Evolutionary conservation across 1,140 invertebrate genomes (phyloP).

Genomic region (Drosophila seguyi): DNA sequence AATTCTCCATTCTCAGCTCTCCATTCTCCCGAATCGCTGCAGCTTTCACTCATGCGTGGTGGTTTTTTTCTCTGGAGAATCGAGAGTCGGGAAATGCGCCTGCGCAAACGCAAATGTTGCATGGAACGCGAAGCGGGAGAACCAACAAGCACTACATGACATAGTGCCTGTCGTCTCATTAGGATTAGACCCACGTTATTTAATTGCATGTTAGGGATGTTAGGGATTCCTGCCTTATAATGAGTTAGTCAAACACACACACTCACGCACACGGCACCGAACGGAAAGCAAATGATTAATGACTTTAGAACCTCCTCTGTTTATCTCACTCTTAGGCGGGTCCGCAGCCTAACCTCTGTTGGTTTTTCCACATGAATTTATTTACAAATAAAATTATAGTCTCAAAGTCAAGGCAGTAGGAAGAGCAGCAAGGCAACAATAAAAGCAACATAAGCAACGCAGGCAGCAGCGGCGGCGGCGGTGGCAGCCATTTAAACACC

Average conservation of each 20-base stretch:
- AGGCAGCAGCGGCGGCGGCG: constrained; percentile 1
- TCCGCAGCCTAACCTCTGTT: constrained; percentile 53
- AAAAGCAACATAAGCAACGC: constrained; percentile 16
- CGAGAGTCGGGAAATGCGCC: constrained; percentile 55
- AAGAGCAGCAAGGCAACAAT: too few relatives aligned
- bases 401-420: constrained; percentile 54
- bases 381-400: constrained; percentile 84
- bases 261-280: constrained; percentile 21
- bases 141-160: constrained; percentile 67
- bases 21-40: constrained; percentile 67
- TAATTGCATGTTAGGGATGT: constrained; percentile 83
- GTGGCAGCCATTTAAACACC: constrained; percentile 72
- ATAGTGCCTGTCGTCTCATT: constrained; percentile 83
- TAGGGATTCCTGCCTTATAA: constrained; percentile 82
- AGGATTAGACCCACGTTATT: constrained; percentile 83
- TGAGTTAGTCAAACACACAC: constrained; percentile 83
- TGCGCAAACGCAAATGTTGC: constrained; percentile 80
- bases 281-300: constrained; percentile 56
- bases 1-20: constrained; percentile 10
- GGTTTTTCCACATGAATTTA: constrained; percentile 81
- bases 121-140: constrained; percentile 41
- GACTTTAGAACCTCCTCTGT: constrained; percentile 41
- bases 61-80: constrained; percentile 13
- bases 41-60: constrained; percentile 80
- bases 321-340: constrained; percentile 49